Conservation (phyloP, 2,113 vertebrate species). For the Felis chaus region DNA sequence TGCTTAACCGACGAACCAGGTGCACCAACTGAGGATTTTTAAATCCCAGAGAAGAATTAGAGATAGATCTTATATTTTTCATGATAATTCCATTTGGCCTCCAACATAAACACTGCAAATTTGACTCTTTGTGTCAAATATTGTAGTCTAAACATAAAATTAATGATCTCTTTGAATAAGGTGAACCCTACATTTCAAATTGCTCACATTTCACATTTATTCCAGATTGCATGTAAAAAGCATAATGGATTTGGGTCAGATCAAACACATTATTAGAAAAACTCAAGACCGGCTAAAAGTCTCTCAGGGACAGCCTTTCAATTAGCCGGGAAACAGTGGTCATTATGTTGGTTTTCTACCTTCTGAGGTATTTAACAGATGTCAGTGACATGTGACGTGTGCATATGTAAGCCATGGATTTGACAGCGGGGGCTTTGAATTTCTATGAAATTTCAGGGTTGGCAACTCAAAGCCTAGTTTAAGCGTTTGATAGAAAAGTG, state of each 20-base stretch:
- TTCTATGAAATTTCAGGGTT: neutral
- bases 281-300: neutral
- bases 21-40: neutral
- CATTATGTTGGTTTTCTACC: neutral
- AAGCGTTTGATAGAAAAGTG: neutral
- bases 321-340: neutral
- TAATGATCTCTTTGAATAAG: conserved; percentile 18
- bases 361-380: neutral
- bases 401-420: neutral
- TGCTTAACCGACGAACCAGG: too few species aligned
- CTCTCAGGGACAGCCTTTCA: neutral
- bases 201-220: neutral
- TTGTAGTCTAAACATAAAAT: neutral
- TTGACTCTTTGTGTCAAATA: neutral
- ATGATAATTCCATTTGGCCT: neutral
- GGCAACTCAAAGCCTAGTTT: neutral
- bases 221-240: neutral
- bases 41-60: neutral
- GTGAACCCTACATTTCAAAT: neutral
- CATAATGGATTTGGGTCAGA: neutral
- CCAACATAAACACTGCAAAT: neutral
- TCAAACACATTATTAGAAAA: neutral
- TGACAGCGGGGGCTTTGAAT: neutral
- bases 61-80: neutral
- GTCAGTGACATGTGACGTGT: neutral